These are phyloP conservation scores for Spea multiplicata DNA, from an alignment of 2,113 vertebrate genomes.

Conservation along the genomic window DNA sequence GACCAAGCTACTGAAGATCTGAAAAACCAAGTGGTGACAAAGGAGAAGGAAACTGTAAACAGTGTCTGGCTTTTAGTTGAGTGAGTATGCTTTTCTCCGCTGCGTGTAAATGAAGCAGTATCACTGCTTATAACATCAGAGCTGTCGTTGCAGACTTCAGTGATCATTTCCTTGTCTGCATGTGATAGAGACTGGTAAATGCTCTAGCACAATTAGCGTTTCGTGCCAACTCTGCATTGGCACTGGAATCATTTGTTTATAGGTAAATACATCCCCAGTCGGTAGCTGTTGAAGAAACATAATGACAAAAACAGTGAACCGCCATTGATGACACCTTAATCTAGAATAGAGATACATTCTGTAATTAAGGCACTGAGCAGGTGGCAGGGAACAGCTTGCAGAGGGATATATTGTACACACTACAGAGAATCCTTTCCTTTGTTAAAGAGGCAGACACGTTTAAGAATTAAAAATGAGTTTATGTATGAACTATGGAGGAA, in stretches of 20 bases:
- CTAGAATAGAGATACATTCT: slow-evolving; percentile 24
- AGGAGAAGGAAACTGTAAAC: slow-evolving; percentile 63
- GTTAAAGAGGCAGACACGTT: neutral
- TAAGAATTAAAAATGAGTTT: neutral
- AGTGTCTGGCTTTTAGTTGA: slow-evolving; percentile 74
- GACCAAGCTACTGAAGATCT: slow-evolving; percentile 73
- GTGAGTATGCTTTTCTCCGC: slow-evolving; percentile 60
- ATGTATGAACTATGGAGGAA: neutral
- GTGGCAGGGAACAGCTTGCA: slow-evolving; percentile 42
- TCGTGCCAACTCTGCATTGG: slow-evolving; percentile 32
- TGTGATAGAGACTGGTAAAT: neutral
- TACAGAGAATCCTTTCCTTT: slow-evolving; percentile 3
- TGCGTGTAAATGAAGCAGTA: neutral
- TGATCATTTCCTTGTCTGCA: slow-evolving; percentile 1
- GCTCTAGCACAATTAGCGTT: slow-evolving; percentile 16
- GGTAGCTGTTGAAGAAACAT: slow-evolving; percentile 32
- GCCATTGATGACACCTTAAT: slow-evolving; percentile 20
- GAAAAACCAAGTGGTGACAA: slow-evolving; percentile 55
- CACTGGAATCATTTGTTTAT: slow-evolving; percentile 36
- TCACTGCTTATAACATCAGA: neutral
- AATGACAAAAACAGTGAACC: slow-evolving; percentile 40
- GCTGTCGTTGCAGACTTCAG: neutral
- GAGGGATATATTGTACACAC: slow-evolving; percentile 29
- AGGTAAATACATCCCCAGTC: slow-evolving; percentile 39
- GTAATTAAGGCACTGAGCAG: slow-evolving; percentile 43